phyloP scores from a whole-genome alignment of 2,113 vertebrate species.

The Pangasianodon gigas region DNA sequence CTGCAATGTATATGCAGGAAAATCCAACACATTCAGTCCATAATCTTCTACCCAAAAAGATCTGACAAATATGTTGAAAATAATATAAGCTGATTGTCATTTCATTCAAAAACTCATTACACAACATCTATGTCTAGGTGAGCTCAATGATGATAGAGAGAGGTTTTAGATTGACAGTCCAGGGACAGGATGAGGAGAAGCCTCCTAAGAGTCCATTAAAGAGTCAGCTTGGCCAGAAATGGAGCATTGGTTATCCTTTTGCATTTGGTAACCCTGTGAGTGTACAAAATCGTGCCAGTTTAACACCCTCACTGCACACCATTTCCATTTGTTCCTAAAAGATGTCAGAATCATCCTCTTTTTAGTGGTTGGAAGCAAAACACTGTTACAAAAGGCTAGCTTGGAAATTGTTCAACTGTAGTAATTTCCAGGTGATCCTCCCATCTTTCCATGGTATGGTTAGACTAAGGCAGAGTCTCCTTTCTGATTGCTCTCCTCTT shows the following conservation, averaged over 20 bases:
- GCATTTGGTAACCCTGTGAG: neutral
- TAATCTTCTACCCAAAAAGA: neutral
- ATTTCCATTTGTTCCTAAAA: constrained; percentile 50
- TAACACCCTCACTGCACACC: neutral
- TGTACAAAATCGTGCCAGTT: neutral
- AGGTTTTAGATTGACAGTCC: neutral
- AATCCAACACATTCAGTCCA: constrained; percentile 1
- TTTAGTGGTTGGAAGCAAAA: constrained; percentile 56
- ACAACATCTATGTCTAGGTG: constrained; percentile 19
- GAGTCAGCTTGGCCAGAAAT: neutral
- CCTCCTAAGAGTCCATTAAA: neutral
- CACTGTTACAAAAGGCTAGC: constrained; percentile 65
- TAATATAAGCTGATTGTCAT: constrained; percentile 70
- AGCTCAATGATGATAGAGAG: neutral
- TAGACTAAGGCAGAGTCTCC: constrained; percentile 13
- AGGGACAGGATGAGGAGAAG: neutral
- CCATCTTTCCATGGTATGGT: constrained; percentile 31
- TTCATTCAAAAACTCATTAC: constrained; percentile 48
- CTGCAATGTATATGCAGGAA: neutral
- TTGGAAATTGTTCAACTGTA: constrained; percentile 61
- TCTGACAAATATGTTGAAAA: constrained; percentile 37
- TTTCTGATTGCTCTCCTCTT: constrained; percentile 43
- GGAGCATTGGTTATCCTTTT: neutral
- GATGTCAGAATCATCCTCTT: neutral
- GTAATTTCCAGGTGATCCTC: constrained; percentile 52